Evolutionary conservation across 2,113 vertebrate species (phyloP), one percentile per base, ranked within the genome.

Genomic region (Rhineura floridana): DNA sequence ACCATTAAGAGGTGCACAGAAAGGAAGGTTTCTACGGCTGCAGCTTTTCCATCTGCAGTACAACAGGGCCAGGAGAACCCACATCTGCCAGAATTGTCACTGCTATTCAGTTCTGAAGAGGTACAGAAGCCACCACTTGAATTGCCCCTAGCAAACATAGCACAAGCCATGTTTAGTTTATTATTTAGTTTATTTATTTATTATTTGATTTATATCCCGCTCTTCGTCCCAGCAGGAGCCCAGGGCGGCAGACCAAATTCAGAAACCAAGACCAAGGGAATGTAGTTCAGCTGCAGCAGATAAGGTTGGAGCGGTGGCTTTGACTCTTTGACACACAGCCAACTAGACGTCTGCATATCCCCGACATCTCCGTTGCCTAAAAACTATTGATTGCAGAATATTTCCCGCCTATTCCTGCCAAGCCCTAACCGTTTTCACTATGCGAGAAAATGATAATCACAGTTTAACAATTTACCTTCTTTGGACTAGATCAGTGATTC

Each of bases 341-440:
- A 83, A 50, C 4, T 0, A 0, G 81, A 69, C 4, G 25, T 33
- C 44, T 30, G 4, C 6, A 30, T 4, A 8, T 46, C 33, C 6
- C 28, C 15, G 21, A 12, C 9, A 2, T 21, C 1, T 2, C 4
- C 11, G 4, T 15, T 4, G 6, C 42, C 63, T 4, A 2, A 44
- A 82, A 17, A 4, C 19, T 19, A 6, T 65, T 4, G 6, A 55
- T 46, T 17, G 5, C 6, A 44, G 1, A 15, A 21, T 17, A 17
- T 72, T 39, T 7, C 12, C 55, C 1, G 19, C 9, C 7, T n/a
- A 39, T 3, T 3, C 15, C 4, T 1, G n/a, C 33, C n/a, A 30
- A 69, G 30, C 13, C 33, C 30, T 6, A 76, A 76, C 23, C 76
- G 62, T 30, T 46, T 83, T 10, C 39, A 33, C 15, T n/a, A n/a